Evolutionary conservation across 2,113 vertebrate genomes (phyloP).

Genomic region (Python bivittatus): DNA sequence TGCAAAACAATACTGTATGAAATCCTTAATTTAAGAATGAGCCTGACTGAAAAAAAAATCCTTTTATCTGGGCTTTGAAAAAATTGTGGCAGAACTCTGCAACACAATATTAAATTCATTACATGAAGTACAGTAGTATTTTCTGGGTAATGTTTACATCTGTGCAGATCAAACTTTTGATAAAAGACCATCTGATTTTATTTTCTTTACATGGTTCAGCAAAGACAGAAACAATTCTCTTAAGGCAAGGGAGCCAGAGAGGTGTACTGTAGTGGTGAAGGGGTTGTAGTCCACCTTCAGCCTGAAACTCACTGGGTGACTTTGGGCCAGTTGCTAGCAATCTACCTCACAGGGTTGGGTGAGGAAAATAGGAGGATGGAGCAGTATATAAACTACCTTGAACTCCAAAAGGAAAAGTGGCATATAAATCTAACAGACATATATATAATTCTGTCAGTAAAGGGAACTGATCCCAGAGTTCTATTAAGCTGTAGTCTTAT

Average conservation of each 20-base stretch:
- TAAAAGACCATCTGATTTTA: neutral
- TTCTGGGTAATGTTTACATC: neutral
- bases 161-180: neutral
- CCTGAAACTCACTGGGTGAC: no score
- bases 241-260: neutral
- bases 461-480: no score
- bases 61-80: slow-evolving; percentile 15
- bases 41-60: neutral
- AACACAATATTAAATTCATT: neutral
- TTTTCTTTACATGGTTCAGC: neutral
- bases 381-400: no score
- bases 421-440: no score
- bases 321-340: neutral
- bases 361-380: no score
- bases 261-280: neutral
- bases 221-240: neutral
- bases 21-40: slow-evolving; percentile 19
- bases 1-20: neutral
- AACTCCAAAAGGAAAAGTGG: no score
- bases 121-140: neutral
- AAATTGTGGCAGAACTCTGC: slow-evolving; percentile 24
- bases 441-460: no score
- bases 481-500: no score
- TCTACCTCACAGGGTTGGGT: neutral
- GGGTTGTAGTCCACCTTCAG: no score